Percentiles rank a stretch among this genome's conserved stretches.
phyloP scores from a whole-genome alignment of 2,113 vertebrate genomes.

The Stegastes partitus region DNA sequence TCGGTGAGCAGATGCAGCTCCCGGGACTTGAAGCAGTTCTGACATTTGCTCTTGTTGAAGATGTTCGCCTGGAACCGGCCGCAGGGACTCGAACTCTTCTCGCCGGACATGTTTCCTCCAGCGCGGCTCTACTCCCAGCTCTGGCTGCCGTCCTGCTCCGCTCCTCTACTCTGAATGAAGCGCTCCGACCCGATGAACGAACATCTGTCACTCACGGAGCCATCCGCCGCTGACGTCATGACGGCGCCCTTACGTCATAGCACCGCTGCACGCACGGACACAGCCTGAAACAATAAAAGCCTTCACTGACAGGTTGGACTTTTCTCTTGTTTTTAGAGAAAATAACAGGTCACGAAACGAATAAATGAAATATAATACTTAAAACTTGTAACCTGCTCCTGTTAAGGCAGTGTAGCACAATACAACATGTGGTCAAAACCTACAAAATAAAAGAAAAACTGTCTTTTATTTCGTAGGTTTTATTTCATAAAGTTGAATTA shows the following conservation, averaged over 20 bases:
- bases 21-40: conserved; percentile 84
- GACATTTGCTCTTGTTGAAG: conserved; percentile 82
- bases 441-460: conserved; percentile 46
- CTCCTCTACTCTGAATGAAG: conserved; percentile 14
- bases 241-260: not conserved
- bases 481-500: too few species aligned
- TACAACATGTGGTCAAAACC: conserved; percentile 1
- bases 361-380: too few species aligned
- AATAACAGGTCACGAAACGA: too few species aligned
- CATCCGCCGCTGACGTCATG: conserved; percentile 29
- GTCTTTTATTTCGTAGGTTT: too few species aligned
- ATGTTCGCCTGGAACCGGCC: conserved; percentile 81
- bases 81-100: conserved; percentile 66
- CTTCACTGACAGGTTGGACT: not conserved
- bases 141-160: not conserved
- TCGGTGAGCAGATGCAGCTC: conserved; percentile 76
- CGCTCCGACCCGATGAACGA: not conserved
- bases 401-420: too few species aligned
- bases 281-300: conserved; percentile 36
- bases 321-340: not conserved
- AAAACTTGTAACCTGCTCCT: too few species aligned
- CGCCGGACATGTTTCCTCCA: conserved; percentile 60
- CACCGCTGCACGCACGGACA: not conserved
- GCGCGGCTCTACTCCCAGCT: not conserved
- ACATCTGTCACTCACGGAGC: conserved; percentile 66